Percentiles rank a stretch among this genome's conserved stretches.
Conservation (phyloP, 2,797 vertebrate species). For the Eremophila alpestris region DNA sequence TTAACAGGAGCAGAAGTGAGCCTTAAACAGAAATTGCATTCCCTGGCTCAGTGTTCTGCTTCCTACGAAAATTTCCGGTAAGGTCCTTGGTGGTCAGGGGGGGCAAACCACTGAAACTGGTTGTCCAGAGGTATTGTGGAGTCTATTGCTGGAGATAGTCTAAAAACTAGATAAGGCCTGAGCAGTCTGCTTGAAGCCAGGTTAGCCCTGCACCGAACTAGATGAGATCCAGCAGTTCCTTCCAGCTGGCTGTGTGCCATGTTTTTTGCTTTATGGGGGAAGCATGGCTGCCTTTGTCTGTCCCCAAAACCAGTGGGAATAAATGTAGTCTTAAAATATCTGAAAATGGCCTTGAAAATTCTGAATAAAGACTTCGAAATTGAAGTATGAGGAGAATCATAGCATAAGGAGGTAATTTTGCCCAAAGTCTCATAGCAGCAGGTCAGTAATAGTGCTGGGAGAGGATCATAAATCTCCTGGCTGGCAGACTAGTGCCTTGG, state of each 20-base stretch:
- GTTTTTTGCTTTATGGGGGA: background rate
- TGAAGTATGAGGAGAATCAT: background rate
- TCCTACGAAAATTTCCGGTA: background rate
- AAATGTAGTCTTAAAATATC: background rate
- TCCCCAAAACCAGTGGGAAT: conserved; percentile 4
- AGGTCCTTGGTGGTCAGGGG: background rate
- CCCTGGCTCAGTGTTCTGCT: background rate
- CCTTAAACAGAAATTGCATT: background rate
- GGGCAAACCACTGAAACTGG: background rate
- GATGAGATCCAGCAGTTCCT: background rate
- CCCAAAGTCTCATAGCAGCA: background rate
- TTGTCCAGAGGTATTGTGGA: background rate
- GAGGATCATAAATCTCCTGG: background rate
- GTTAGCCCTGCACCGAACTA: background rate
- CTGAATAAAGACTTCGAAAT: background rate
- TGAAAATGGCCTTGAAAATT: background rate
- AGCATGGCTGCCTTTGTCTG: background rate
- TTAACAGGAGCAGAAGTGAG: background rate
- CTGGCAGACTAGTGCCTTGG: background rate
- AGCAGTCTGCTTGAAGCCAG: background rate
- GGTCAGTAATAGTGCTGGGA: background rate
- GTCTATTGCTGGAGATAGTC: background rate
- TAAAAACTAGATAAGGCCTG: background rate
- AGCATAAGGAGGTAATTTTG: background rate
- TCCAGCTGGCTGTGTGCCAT: background rate